Evolutionary conservation across 2,888 invertebrate species (phyloP).

Genomic region (Dryadula phaetusa): DNA sequence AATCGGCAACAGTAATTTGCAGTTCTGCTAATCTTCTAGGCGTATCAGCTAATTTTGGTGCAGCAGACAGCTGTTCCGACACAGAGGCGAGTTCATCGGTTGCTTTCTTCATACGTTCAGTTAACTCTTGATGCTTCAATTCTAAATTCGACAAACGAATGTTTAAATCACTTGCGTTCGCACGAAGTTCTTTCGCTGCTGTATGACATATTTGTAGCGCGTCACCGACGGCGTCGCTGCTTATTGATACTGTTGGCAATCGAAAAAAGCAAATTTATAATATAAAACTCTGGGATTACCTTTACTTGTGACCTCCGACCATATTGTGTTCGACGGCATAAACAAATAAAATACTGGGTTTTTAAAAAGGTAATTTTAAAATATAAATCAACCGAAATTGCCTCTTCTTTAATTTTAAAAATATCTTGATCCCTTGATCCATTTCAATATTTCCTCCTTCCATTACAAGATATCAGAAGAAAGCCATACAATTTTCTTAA

Average conservation of each 20-base stretch:
- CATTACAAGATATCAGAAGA: not conserved
- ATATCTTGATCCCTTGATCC: too few relatives aligned
- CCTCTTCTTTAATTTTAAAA: too few relatives aligned
- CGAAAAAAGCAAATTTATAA: not conserved
- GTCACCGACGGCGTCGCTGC: slow-evolving; percentile 88
- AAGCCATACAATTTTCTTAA: not conserved
- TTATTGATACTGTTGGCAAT: slow-evolving; percentile 84
- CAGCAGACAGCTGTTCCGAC: slow-evolving; percentile 83
- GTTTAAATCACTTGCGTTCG: slow-evolving; percentile 87
- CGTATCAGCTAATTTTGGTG: slow-evolving; percentile 84
- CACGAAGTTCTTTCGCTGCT: slow-evolving; percentile 86
- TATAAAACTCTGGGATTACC: too few relatives aligned
- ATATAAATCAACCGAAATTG: too few relatives aligned
- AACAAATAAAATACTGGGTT: too few relatives aligned
- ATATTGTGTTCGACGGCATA: too few relatives aligned
- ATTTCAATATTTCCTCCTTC: too few relatives aligned
- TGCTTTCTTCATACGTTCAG: slow-evolving; percentile 69
- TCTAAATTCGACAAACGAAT: slow-evolving; percentile 84
- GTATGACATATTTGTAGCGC: slow-evolving; percentile 89
- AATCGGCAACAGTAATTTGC: slow-evolving; percentile 82
- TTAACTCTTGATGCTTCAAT: slow-evolving; percentile 75
- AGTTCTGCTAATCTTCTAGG: slow-evolving; percentile 83
- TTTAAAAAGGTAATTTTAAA: too few relatives aligned
- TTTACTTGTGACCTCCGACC: too few relatives aligned
- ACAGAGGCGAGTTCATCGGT: slow-evolving; percentile 78